Percentiles rank a stretch among this genome's conserved stretches.
These are phyloP conservation scores for Nasonovia ribisnigri DNA, from an alignment of 2,888 invertebrate species.

Conservation along the genomic window DNA sequence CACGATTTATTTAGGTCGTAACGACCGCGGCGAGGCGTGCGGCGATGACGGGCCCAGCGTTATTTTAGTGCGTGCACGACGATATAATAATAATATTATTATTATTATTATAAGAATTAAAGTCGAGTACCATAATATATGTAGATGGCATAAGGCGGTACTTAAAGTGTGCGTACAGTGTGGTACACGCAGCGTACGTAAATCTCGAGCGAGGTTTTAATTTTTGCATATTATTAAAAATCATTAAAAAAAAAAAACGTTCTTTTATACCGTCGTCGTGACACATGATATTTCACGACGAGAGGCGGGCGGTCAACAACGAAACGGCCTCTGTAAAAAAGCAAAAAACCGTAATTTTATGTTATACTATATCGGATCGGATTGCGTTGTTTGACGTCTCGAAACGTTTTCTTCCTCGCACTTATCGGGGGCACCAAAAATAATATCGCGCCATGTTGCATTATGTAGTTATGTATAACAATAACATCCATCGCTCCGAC, in stretches of 20 bases:
- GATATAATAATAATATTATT: not conserved
- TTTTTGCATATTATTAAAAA: not conserved
- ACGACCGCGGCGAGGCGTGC: not conserved
- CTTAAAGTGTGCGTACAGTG: not conserved
- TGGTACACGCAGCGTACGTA: not conserved
- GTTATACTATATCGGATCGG: not conserved
- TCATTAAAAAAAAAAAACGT: not conserved
- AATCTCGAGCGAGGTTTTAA: not conserved
- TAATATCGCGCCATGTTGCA: not conserved
- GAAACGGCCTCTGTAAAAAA: not conserved
- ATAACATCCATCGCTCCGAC: not conserved
- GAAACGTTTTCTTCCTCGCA: not conserved
- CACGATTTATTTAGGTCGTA: slow-evolving; percentile 44
- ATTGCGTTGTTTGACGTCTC: not conserved
- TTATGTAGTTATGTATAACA: not conserved
- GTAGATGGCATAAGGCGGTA: not conserved
- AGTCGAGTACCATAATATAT: not conserved
- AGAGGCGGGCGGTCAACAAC: not conserved
- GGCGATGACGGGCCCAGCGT: not conserved
- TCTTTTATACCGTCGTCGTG: not conserved
- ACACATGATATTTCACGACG: not conserved
- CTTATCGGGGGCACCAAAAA: not conserved
- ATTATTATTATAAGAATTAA: not conserved
- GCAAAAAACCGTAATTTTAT: not conserved
- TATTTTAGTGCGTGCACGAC: slow-evolving; percentile 24